Percentiles rank a stretch among this genome's conserved stretches.
Evolutionary conservation across 1,140 invertebrate genomes (phyloP).

Genomic region (Drosophila chauvacae): DNA sequence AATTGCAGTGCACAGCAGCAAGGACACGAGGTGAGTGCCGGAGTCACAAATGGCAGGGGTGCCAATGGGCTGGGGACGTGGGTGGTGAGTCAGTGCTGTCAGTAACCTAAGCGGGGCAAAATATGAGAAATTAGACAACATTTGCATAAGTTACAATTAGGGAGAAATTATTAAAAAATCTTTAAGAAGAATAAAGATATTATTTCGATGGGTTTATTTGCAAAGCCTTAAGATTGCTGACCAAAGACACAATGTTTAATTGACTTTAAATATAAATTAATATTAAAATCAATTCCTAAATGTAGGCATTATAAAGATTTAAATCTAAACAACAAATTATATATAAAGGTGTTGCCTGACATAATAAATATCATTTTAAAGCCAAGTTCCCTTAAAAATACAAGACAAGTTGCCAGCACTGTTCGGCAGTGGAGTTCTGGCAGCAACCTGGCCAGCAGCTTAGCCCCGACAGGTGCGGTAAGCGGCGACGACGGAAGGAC

Average conservation of each 20-base stretch:
- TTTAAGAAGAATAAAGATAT: too few species aligned
- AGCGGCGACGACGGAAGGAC: conserved; percentile 68
- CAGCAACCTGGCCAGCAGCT: conserved; percentile 68
- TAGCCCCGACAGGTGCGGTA: conserved; percentile 64
- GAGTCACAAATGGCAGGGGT: conserved; percentile 40
- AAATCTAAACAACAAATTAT: not conserved
- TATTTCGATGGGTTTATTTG: too few species aligned
- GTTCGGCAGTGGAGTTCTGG: conserved; percentile 17
- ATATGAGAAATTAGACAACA: not conserved
- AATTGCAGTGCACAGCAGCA: conserved; percentile 97
- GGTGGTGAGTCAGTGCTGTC: conserved; percentile 16
- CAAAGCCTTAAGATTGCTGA: not conserved
- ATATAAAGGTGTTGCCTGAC: not conserved
- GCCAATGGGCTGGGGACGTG: conserved; percentile 9
- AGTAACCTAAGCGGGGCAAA: not conserved
- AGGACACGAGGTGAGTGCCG: conserved; percentile 89
- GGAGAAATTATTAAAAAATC: too few species aligned
- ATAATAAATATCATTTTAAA: not conserved
- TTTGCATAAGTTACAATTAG: not conserved
- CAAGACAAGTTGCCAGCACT: not conserved
- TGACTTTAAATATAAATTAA: not conserved
- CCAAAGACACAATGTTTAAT: not conserved
- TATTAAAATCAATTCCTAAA: too few species aligned
- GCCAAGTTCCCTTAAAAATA: not conserved
- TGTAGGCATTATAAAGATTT: too few species aligned